Percentiles rank a stretch among this genome's conserved stretches.
These are phyloP conservation scores for Ephialtes manifestator DNA, from an alignment of 2,888 invertebrate species.

Conservation along the genomic window DNA sequence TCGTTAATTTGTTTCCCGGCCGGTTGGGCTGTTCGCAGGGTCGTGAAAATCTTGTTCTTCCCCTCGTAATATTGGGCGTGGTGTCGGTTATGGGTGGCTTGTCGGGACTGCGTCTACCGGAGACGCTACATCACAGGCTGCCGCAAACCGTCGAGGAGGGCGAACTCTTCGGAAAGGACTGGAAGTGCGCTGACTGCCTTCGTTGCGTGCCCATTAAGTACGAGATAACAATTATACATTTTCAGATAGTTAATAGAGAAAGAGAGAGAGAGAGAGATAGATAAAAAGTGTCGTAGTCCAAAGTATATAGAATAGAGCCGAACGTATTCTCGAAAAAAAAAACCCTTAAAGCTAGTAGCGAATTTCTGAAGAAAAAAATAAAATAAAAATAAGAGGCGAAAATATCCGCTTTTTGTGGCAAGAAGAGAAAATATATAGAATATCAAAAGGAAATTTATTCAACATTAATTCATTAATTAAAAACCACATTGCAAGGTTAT, in stretches of 20 bases:
- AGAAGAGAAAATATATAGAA: too few species aligned
- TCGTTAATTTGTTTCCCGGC: conserved; percentile 33
- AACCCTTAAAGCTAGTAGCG: neutral
- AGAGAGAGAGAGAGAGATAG: conserved; percentile 7
- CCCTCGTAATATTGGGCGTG: conserved; percentile 94
- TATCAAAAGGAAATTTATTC: too few species aligned
- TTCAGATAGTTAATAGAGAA: conserved; percentile 7
- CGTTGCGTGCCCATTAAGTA: conserved; percentile 91
- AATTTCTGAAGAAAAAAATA: neutral
- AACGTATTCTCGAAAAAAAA: neutral
- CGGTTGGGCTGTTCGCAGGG: conserved; percentile 88
- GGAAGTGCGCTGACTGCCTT: conserved; percentile 92
- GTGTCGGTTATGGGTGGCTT: conserved; percentile 94
- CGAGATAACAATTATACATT: conserved; percentile 56
- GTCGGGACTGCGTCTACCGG: conserved; percentile 93
- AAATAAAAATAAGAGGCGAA: too few species aligned
- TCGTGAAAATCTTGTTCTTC: conserved; percentile 93
- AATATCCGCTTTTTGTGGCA: too few species aligned
- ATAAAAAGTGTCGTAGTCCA: conserved; percentile 2
- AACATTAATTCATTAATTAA: too few species aligned
- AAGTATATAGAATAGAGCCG: neutral
- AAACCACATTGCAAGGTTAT: too few species aligned
- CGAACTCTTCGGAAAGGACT: conserved; percentile 94
- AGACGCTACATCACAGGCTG: conserved; percentile 93
- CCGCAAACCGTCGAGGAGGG: conserved; percentile 96